Evolutionary conservation across 2,113 vertebrate species (phyloP), one percentile per base, ranked within the genome.

Genomic region (Galeopterus variegatus): DNA sequence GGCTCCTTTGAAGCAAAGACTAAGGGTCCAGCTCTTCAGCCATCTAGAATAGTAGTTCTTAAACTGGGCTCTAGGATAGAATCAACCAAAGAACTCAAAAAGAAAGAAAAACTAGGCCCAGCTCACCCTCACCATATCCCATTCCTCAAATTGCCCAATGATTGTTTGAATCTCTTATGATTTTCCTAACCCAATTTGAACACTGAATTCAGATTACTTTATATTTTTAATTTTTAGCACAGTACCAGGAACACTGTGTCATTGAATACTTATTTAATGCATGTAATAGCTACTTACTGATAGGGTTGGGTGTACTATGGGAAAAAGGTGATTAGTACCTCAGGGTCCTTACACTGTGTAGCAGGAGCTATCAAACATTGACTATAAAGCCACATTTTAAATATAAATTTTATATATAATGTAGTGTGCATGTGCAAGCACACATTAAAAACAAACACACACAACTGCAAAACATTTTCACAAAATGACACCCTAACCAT

Each of bases 191-290:
- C 41, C 18, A 73, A 23, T 23, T 69, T 54, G 67, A 52, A 82
- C 31, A 52, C 1, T 45, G 3, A 92, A 75, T 79, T 83, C 18
- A 31, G 0, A 88, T 92, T 52, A 79, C 13, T 64, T 70, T 72
- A 19, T 28, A 48, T 65, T 83, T 79, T 79, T 52, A 72, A 97
- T 73, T 28, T 31, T 84, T 48, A 94, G 24, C 13, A 84, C 13
- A 45, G 26, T 52, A 1, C 14, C 33, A 76, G 21, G 14, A 62
- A 95, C 5, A 62, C 0, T 28, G 5, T 1, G 31, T 56, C 48
- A 90, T 23, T 64, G 24, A 56, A 45, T 36, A 65, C 11, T 52
- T 82, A 31, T 36, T 65, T 54, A 92, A 69, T 73, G 75, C 7
- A 70, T 2, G 56, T 15, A 26, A 26, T 3, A 64, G 33, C n/a